A percentile compares a stretch with the other conserved stretches of the same genome.
Evolutionary conservation across 2,113 vertebrate genomes (phyloP).

Genomic region (Ictalurus furcatus): DNA sequence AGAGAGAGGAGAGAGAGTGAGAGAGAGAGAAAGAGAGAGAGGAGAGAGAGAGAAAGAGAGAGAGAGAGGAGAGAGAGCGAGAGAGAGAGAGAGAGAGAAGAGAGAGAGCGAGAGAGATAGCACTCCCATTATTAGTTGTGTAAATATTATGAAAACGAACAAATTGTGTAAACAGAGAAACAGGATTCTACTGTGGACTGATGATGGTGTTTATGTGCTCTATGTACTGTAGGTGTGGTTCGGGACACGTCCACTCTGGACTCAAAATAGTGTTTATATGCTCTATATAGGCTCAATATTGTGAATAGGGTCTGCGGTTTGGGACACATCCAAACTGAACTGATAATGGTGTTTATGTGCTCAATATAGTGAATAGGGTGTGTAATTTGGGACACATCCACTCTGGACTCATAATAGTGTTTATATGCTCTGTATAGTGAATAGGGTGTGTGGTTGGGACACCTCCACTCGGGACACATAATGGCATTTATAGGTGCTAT

Average conservation of each 20-base stretch:
- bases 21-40: too few relatives aligned
- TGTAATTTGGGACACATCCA: neutral
- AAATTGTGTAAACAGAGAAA: neutral
- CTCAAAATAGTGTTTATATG: neutral
- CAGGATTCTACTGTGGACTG: neutral
- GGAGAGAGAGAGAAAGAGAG: neutral
- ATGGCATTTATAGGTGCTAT: too few relatives aligned
- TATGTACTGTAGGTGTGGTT: neutral
- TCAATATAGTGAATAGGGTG: neutral
- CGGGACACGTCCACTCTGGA: neutral
- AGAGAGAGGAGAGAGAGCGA: neutral
- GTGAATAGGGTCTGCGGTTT: neutral
- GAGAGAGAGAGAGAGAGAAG: too few relatives aligned
- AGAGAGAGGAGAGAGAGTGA: neutral
- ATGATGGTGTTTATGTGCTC: neutral
- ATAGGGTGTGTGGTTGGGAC: neutral
- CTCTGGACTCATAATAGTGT: neutral
- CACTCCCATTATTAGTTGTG: neutral
- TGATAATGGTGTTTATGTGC: neutral
- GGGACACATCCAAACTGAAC: too few relatives aligned
- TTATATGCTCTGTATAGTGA: neutral
- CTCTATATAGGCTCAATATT: neutral
- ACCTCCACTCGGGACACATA: neutral
- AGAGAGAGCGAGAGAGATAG: neutral
- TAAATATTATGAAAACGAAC: neutral